phyloP scores from a whole-genome alignment of 2,113 vertebrate species.

The Microcebus jonahi region DNA sequence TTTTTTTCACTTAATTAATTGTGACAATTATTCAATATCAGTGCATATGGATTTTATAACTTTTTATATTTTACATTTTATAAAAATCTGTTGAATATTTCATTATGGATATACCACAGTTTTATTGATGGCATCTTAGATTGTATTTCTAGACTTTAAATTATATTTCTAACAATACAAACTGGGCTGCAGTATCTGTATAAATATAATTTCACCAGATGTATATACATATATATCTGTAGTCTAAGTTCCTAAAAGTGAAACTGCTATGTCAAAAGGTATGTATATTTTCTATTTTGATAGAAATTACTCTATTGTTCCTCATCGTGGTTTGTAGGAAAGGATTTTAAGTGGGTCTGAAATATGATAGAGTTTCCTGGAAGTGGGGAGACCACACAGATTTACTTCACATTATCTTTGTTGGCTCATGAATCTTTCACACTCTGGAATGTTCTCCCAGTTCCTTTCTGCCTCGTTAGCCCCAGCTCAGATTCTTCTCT shows the following conservation, averaged over 20 bases:
- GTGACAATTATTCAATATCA: neutral
- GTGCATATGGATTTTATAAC: neutral
- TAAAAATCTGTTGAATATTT: neutral
- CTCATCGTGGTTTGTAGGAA: neutral
- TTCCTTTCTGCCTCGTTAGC: neutral
- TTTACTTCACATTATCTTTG: neutral
- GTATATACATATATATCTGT: neutral
- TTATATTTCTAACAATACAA: constrained; percentile 4
- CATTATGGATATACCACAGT: neutral
- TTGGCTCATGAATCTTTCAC: neutral
- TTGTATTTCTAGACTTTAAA: neutral
- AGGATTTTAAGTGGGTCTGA: neutral
- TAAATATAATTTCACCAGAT: neutral
- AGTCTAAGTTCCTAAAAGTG: neutral
- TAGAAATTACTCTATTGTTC: neutral
- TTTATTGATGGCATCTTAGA: neutral
- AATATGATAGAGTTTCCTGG: neutral
- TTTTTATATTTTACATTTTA: neutral
- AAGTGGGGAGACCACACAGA: neutral
- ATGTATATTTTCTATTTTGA: neutral
- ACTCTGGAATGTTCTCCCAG: constrained; percentile 38
- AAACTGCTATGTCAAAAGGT: neutral
- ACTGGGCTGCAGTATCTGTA: neutral
- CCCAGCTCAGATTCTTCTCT: neutral
- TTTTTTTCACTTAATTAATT: neutral